These are phyloP conservation scores for Homarus americanus DNA, from an alignment of 1,140 invertebrate species.

Conservation along the genomic window DNA sequence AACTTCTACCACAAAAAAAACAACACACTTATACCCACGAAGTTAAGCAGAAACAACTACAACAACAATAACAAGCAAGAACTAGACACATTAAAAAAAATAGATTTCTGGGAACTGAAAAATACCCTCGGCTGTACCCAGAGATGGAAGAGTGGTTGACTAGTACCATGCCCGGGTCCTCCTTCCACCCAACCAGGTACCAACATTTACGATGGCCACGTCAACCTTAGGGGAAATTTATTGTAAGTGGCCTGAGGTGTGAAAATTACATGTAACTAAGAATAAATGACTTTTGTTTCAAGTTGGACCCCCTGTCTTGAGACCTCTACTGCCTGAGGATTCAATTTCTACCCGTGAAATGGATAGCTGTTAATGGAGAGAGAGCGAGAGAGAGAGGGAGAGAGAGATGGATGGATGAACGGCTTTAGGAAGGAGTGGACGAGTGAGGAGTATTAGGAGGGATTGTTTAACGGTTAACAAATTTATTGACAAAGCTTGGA, in stretches of 20 bases:
- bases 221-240: slow-evolving; percentile 33
- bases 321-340: slow-evolving; percentile 12
- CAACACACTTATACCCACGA: too few relatives aligned
- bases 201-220: slow-evolving; percentile 9
- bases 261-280: slow-evolving; percentile 60
- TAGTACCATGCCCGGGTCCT: not conserved
- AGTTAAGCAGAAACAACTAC: too few relatives aligned
- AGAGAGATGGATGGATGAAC: slow-evolving; percentile 14
- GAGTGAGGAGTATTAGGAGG: too few relatives aligned
- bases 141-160: too few relatives aligned
- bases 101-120: too few relatives aligned
- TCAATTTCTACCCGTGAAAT: slow-evolving; percentile 34
- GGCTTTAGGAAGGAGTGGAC: too few relatives aligned
- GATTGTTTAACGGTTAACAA: too few relatives aligned
- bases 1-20: too few relatives aligned
- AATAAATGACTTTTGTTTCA: slow-evolving; percentile 55
- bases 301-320: slow-evolving; percentile 12
- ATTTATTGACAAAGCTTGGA: too few relatives aligned
- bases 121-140: too few relatives aligned
- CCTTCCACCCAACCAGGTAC: slow-evolving; percentile 17
- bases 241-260: slow-evolving; percentile 48
- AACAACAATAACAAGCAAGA: too few relatives aligned
- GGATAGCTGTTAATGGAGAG: not conserved
- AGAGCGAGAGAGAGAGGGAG: not conserved
- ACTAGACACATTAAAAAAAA: too few relatives aligned